Percentiles rank a stretch among this genome's conserved stretches.
These are phyloP conservation scores for Pheosia tremula DNA, from an alignment of 2,888 invertebrate species.

Conservation along the genomic window DNA sequence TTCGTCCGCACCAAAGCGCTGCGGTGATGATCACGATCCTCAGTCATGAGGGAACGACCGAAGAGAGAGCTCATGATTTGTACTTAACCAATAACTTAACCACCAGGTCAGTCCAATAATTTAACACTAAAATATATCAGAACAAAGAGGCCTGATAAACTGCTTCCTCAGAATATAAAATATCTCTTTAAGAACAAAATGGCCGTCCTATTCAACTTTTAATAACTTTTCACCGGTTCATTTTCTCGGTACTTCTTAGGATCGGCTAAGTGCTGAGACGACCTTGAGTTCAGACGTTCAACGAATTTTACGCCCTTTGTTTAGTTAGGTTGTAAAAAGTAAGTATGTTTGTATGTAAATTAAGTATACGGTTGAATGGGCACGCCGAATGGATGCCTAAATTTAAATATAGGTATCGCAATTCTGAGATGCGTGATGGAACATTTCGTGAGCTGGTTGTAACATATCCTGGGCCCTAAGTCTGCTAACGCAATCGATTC, in stretches of 20 bases:
- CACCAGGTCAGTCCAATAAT: not conserved
- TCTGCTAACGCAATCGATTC: no score
- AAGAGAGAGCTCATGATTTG: no score
- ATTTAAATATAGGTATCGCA: not conserved
- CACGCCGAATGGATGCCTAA: not conserved
- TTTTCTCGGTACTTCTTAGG: conserved; percentile 14
- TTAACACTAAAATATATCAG: not conserved
- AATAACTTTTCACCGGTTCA: conserved; percentile 25
- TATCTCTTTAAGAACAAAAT: conserved; percentile 20
- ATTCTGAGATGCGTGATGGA: no score
- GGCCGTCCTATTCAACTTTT: conserved; percentile 23
- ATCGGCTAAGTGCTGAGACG: conserved; percentile 9
- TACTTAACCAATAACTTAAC: not conserved
- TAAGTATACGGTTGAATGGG: not conserved
- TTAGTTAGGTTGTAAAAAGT: not conserved
- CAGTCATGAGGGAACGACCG: no score
- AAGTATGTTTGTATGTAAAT: not conserved
- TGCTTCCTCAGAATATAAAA: conserved; percentile 25
- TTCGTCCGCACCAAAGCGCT: no score
- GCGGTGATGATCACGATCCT: no score
- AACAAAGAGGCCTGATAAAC: conserved; percentile 9
- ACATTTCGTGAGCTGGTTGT: no score
- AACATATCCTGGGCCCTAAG: no score
- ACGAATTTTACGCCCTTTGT: not conserved
- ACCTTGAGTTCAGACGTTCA: conserved; percentile 1